Base-by-base conservation (phyloP, 2,113 vertebrate genomes). In the Catharus fuscescens region DNA sequence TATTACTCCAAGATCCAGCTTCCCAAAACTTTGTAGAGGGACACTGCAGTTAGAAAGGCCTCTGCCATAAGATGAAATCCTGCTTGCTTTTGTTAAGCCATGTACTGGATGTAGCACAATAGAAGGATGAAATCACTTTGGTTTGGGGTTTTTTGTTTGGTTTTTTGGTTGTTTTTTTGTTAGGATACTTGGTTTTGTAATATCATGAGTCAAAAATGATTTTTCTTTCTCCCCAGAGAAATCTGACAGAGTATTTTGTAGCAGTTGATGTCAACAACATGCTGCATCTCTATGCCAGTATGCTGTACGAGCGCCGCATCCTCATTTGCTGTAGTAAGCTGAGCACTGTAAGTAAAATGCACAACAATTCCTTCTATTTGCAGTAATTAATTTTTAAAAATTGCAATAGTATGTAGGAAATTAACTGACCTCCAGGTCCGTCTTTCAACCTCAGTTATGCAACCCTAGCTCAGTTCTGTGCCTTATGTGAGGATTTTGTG, bases 221-320 rank as follows among this genome's bases (percentile, higher is more conserved):
- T 83, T 45, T 86, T 86, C 31, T 96, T 92, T 96, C 76, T 95
- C 98, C 97, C 87, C 98, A 99, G 99, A 99, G 99, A 98, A 99
- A 99, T 96, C 98, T 99, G 97, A 99, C 99, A 3, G 99, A 99
- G 97, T 99, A 99, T 97, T 99, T 99, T 97, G 99, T 99, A 97
- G 99, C 99, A 47, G 99, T 99, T 92, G 99, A 99, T 96, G 99
- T 99, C 83, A 99, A 99, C 98, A 99, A 99, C 98, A 99, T 99
- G 99, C 98, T 99, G 81, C 99, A 99, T 88, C 98, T 99, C 92
- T 99, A 99, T 2, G 99, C 99, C 96, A 99, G 99, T 74, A 99
- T 99, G 99, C 98, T 99, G 85, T 99, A 98, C 29, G 99, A 99
- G 88, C 99, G 99, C 21, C 98, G 99, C 92, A 98, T 99, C 96